phyloP scores from a whole-genome alignment of 1,140 invertebrate species.

The Drosophila nigrodunni region DNA sequence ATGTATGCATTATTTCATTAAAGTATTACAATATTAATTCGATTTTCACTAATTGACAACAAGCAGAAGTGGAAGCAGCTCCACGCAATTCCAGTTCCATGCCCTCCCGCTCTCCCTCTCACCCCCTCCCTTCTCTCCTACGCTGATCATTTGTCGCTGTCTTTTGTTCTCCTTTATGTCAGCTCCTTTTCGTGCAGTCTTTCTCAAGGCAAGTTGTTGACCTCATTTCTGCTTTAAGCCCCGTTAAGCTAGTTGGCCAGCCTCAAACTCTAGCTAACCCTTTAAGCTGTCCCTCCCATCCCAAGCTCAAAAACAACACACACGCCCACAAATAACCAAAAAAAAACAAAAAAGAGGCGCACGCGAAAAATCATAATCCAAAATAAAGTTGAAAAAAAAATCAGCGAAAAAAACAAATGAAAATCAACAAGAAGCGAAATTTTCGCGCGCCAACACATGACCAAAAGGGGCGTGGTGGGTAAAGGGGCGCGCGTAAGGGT shows the following conservation, averaged over 20 bases:
- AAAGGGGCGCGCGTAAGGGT: conserved; percentile 2
- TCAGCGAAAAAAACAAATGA: not conserved
- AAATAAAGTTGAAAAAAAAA: conserved; percentile 11
- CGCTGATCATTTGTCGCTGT: conserved; percentile 33
- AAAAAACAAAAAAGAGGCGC: conserved; percentile 18
- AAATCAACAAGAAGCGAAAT: conserved; percentile 28
- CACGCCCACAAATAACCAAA: not conserved
- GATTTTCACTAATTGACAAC: conserved; percentile 79
- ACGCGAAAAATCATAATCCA: conserved; percentile 45
- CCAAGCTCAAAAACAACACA: not conserved
- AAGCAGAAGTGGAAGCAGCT: conserved; percentile 34
- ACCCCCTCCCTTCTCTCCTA: not conserved
- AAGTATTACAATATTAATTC: conserved; percentile 83
- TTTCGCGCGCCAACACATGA: conserved; percentile 42
- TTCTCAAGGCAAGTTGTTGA: conserved; percentile 29
- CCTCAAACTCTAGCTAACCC: not conserved
- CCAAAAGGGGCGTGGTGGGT: not conserved
- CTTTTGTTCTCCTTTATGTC: conserved; percentile 23
- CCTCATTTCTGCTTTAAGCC: conserved; percentile 28
- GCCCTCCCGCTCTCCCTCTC: not conserved
- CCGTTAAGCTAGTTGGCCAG: conserved; percentile 1
- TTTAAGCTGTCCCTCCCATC: not conserved
- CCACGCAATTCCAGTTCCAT: not conserved
- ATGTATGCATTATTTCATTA: conserved; percentile 80
- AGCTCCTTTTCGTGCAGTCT: not conserved